Evolutionary conservation across 2,797 vertebrate species (phyloP).

Genomic region (Melanotaenia maccullochi): DNA sequence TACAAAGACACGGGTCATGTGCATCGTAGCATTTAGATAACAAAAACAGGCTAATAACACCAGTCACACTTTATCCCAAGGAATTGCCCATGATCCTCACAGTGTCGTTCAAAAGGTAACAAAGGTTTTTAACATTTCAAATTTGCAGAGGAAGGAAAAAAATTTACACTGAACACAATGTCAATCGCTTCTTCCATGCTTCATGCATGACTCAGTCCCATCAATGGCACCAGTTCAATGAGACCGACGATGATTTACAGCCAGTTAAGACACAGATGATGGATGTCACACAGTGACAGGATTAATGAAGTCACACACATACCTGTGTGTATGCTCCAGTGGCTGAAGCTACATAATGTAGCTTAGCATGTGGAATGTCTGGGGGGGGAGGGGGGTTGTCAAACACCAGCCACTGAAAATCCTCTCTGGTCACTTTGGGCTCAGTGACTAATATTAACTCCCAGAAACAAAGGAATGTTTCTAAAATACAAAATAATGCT

Average conservation of each 20-base stretch:
- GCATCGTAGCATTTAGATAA: neutral
- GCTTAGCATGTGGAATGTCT: conserved; percentile 86
- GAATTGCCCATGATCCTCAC: conserved; percentile 15
- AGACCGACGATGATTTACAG: conserved; percentile 80
- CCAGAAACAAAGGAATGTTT: conserved; percentile 26
- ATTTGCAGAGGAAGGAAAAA: conserved; percentile 55
- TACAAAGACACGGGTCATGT: neutral
- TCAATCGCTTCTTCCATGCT: conserved; percentile 65
- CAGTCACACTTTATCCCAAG: conserved; percentile 30
- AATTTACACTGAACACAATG: conserved; percentile 37
- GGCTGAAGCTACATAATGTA: conserved; percentile 65
- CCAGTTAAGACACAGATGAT: conserved; percentile 73
- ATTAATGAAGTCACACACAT: conserved; percentile 83
- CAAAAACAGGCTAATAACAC: conserved; percentile 7
- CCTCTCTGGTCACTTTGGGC: conserved; percentile 32
- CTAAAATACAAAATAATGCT: conserved; percentile 1
- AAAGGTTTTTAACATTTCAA: conserved; percentile 46
- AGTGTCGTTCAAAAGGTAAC: conserved; percentile 40
- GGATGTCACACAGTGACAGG: conserved; percentile 96
- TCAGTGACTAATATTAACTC: conserved; percentile 7
- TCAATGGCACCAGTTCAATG: conserved; percentile 70
- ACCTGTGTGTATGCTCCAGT: conserved; percentile 58
- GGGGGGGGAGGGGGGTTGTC: conserved; percentile 34
- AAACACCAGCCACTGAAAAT: conserved; percentile 60
- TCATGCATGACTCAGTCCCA: conserved; percentile 83